Base-by-base conservation (phyloP, 2,113 vertebrate species). In the Neoarius graeffei region DNA sequence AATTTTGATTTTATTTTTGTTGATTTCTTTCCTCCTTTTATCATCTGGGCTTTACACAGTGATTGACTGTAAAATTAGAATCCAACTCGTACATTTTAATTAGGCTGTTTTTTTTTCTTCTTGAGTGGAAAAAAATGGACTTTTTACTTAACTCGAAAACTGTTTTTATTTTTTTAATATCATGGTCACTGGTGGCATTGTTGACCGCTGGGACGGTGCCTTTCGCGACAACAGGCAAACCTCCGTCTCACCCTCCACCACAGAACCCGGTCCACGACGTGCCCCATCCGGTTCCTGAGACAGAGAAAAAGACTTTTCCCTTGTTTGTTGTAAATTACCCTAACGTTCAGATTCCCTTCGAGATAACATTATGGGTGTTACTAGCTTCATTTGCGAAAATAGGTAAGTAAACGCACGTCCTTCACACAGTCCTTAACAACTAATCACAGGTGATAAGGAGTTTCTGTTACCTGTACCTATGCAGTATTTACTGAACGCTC, bases 291-390 rank as follows among this genome's bases (percentile, higher is more conserved):
- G 93, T 84, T 35, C 93, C 94, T 19, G 91, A 95, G 0, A 8
- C 57, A n/a, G 91, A 62, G 71, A 96, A 96, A 87, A 92, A 92
- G 1, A 91, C 95, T 30, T 91, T 98, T 50, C 96, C 97, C 0
- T 94, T 98, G 86, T 98, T 99, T 92, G 96, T 96, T 4, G 93
- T 98, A 93, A 93, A 99, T 91, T 99, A 99, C 86, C 90, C 95
- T 0, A 96, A 97, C 83, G 97, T 99, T 92, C 97, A 99, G 90
- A 95, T 99, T 27, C 98, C 98, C 1, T 97, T 99, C 93, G 98
- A 99, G 94, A 97, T 99, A 92, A 99, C 98, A 7, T 93, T 99
- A n/a, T 99, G 98, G 98, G 96, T 99, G 84, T 92, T 99, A 84
- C 94, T 99, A 89, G 98, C 98, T 11, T 99, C 98, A 13, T 95